Percentiles rank a stretch among this genome's conserved stretches.
Evolutionary conservation across 2,888 invertebrate genomes (phyloP).

Genomic region (Xestoiulus laeticollis): DNA sequence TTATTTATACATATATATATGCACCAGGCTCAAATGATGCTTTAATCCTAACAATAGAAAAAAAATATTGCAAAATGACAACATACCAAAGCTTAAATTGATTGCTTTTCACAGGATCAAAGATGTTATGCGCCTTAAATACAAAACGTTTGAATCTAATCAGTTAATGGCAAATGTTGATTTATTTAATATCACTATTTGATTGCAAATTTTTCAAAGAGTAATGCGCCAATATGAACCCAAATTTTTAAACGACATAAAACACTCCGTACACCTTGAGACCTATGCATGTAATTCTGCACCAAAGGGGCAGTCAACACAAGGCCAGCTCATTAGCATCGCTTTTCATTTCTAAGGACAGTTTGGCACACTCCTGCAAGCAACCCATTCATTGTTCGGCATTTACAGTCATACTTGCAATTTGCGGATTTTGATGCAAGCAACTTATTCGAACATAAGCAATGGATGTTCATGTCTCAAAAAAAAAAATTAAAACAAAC

Average conservation of each 20-base stretch:
- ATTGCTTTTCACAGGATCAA: neutral
- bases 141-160: neutral
- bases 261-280: neutral
- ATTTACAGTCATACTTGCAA: neutral
- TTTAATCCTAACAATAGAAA: neutral
- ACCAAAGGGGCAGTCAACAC: neutral
- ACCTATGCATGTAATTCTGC: neutral
- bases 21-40: neutral
- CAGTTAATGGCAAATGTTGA: neutral
- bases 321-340: neutral
- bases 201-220: neutral
- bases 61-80: slow-evolving; percentile 26
- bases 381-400: neutral
- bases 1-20: slow-evolving; percentile 12
- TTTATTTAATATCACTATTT: neutral
- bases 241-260: neutral
- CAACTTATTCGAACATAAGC: neutral
- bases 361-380: neutral
- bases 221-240: neutral
- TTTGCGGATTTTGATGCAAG: neutral
- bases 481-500: neutral
- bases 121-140: neutral
- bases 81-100: slow-evolving; percentile 12
- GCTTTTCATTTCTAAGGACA: neutral
- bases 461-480: neutral